Evolutionary conservation across 2,797 vertebrate species (phyloP), one percentile per base, ranked within the genome.

Genomic region (Cynopterus sphinx): DNA sequence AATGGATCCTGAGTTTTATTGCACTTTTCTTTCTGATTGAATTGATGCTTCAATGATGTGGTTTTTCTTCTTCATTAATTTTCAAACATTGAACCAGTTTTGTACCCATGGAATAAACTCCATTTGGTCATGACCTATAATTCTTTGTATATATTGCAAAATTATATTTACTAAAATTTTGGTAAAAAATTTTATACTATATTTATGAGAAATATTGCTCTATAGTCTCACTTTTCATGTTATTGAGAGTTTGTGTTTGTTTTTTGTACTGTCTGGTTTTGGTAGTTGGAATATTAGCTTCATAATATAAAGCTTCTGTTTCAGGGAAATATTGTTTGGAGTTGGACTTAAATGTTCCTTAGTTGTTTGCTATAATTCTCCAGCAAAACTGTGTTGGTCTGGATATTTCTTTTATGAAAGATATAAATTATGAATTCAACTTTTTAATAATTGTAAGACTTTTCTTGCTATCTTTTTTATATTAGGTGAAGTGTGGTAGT

Each of bases 1-100:
- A 67, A 57, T 71, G 17, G 7, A 24, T 41, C 6, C 51, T 65
- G 28, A 53, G 83, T 83, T 59, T 83, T 43, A 33, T 79, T 70
- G 22, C 22, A 41, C 61, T 2, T 74, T 53, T 92, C 15, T 87
- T 91, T 36, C n/a, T 55, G 43, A 87, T 46, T 59, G 16, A 49
- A 49, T 49, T 49, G 49, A 16, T 61, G 11, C 9, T 82, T 46
- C 78, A 46, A 36, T 5, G 3, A 74, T 51, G 13, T 75, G 17
- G 15, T 55, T 81, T 91, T 92, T 74, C 43, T 85, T 91, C 7
- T 70, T 61, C n/a, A 39, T 91, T 77, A 51, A 73, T 61, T 92
- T 87, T 84, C 49, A 78, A 46, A 31, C 11, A 87, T 1, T 46
- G 19, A 79, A 22, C 22, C 10, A 83, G 28, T 33, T 11, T 68